These are phyloP conservation scores for Tauraco erythrolophus DNA, from an alignment of 2,113 vertebrate genomes.

Conservation along the genomic window DNA sequence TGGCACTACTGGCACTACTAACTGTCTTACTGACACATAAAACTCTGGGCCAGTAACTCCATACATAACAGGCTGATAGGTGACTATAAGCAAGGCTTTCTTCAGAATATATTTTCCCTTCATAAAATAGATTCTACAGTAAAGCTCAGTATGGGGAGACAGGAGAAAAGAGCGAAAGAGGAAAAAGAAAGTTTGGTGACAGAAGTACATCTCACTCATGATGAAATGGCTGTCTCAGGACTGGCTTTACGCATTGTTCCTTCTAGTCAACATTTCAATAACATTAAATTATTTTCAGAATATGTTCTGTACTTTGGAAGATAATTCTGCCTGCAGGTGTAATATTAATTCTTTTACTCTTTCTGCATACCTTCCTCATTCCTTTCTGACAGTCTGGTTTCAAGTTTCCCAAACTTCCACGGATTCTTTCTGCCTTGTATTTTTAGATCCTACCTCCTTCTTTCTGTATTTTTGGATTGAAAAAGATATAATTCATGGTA, in stretches of 20 bases:
- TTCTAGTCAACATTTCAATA: not conserved
- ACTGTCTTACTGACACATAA: not conserved
- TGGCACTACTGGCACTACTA: too few species aligned
- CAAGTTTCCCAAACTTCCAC: not conserved
- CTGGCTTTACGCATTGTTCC: not conserved
- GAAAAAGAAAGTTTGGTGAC: not conserved
- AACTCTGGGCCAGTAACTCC: not conserved
- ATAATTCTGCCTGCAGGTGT: conserved; percentile 5
- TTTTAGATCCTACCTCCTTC: not conserved
- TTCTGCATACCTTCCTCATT: not conserved
- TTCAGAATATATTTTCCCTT: not conserved
- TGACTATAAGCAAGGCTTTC: not conserved
- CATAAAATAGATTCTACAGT: not conserved
- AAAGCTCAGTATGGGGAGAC: not conserved
- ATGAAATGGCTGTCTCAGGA: not conserved
- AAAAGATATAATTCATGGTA: not conserved
- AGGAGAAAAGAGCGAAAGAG: not conserved
- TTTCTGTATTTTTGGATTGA: not conserved
- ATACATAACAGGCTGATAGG: not conserved
- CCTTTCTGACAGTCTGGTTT: not conserved
- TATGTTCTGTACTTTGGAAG: not conserved
- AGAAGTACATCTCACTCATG: not conserved
- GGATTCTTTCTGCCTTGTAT: not conserved
- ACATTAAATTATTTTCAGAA: not conserved
- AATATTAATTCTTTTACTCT: not conserved